Evolutionary conservation across 2,797 vertebrate species (phyloP), one percentile per base, ranked within the genome.

Genomic region (Intellagama lesueurii): DNA sequence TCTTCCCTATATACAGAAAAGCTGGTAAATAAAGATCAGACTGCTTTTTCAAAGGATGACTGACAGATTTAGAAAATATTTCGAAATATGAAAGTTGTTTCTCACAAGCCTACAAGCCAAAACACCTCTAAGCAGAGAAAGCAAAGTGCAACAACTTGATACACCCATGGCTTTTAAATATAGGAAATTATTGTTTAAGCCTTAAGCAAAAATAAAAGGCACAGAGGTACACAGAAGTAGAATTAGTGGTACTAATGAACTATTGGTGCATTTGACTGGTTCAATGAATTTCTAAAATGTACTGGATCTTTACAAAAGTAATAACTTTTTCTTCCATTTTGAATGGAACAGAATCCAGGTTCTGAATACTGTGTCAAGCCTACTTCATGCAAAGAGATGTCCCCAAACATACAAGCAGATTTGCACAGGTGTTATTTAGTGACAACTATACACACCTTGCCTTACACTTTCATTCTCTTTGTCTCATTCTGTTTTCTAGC

Each of bases 151-250:
- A 94, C 90, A 86, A 91, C 90, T 81, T 89, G 92, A 94, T 93
- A 93, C 93, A 69, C 93, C 95, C 92, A 91, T 16, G 94, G 91
- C 52, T 92, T 90, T 84, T 73, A 32, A 95, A 92, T 93, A 32
- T 93, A 90, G 93, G 88, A 88, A 91, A 95, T 84, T 82, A 95
- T 83, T 95, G 79, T 87, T 93, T 93, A 40, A 83, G 94, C 90
- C 94, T 92, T 89, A 85, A 95, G 95, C 92, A 96, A 95, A 96
- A 88, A 70, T 76, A 84, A 91, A 96, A 97, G 97, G 96, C 97
- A 97, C 96, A 94, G 90, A 96, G 96, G 93, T 95, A 87, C 89
- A 92, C 89, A 94, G 92, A 92, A 91, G 81, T 93, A 85, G 91
- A 93, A 92, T 94, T 89, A 88, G 91, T 96, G 96, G 82, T 96